Evolutionary conservation across 1,140 invertebrate species (phyloP).

Genomic region (Drosophila persimilis): DNA sequence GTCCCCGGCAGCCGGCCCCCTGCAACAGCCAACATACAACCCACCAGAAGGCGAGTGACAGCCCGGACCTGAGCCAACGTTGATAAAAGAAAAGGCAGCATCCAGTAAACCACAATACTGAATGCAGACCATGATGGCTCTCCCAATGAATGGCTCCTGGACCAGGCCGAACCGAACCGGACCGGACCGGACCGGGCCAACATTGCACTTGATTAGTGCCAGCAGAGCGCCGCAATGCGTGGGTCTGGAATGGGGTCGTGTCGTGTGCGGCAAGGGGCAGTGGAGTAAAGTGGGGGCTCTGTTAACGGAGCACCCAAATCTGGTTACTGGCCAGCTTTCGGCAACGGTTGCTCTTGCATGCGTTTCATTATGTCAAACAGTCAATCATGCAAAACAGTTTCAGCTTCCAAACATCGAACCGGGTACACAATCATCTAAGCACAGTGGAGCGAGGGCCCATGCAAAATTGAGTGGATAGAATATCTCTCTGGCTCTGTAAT

Average conservation of each 20-base stretch:
- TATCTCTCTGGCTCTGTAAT: neutral
- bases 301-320: constrained; percentile 48
- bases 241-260: constrained; percentile 41
- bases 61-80: constrained; percentile 56
- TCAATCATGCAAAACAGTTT: constrained; percentile 80
- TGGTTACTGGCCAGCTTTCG: constrained; percentile 68
- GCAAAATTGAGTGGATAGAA: neutral
- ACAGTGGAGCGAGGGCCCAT: constrained; percentile 31
- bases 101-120: constrained; percentile 65
- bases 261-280: neutral
- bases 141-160: constrained; percentile 32
- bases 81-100: constrained; percentile 75
- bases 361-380: constrained; percentile 81
- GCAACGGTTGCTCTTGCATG: constrained; percentile 61
- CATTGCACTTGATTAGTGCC: constrained; percentile 74
- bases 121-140: constrained; percentile 33
- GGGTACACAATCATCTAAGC: constrained; percentile 47
- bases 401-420: constrained; percentile 56
- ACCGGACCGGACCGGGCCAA: constrained; percentile 24
- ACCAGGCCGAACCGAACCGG: neutral
- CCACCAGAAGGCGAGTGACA: constrained; percentile 32
- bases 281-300: neutral
- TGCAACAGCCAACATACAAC: no score
- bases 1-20: neutral
- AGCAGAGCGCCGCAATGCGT: constrained; percentile 48